Base-by-base conservation (phyloP, 2,797 vertebrate genomes). In the Protonibea diacanthus region DNA sequence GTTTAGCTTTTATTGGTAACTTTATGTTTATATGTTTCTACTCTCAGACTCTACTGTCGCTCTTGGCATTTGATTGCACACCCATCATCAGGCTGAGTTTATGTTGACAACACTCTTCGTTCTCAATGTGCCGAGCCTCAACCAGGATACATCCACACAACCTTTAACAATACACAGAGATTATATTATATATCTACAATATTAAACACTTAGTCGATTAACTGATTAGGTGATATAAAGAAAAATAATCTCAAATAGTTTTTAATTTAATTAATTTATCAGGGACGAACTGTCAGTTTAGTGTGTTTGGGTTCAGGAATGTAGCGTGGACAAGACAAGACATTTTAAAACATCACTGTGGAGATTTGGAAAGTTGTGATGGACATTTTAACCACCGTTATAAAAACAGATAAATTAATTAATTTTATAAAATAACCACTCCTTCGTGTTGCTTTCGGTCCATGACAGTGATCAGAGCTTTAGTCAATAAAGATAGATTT, bases 1-100 rank as follows among this genome's bases (percentile, higher is more conserved):
- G 65, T 51, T 71, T 2, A 20, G 69, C 38, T 80, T 90, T 83
- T 82, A 86, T 75, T 60, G 56, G 64, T 74, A 65, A 49, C 69
- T 78, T 75, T 73, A 58, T 56, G 65, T 81, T 71, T 71, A 60
- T 71, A 61, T 72, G 65, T 51, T 38, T 59, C 20, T 60, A 58
- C 15, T 25, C 25, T 48, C 42, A 56, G 61, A 87, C 66, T 63
- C 51, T 27, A 49, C 29, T 38, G 8, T 38, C 15, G 77, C 38
- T 70, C n/a, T 23, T 68, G 71, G 83, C 15, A 82, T 85, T 73
- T 68, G 51, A 29, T 45, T 51, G 48, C 57, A 58, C 8, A 49
- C 14, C 14, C 27, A 42, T 14, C 40, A 56, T 9, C 25, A 65
- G n/a, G 53, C 33, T 23, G 53, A 71, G 17, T 21, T 78, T 52